Base-by-base conservation (phyloP, 2,888 invertebrate species). In the Stenchaetothrips biformis region DNA sequence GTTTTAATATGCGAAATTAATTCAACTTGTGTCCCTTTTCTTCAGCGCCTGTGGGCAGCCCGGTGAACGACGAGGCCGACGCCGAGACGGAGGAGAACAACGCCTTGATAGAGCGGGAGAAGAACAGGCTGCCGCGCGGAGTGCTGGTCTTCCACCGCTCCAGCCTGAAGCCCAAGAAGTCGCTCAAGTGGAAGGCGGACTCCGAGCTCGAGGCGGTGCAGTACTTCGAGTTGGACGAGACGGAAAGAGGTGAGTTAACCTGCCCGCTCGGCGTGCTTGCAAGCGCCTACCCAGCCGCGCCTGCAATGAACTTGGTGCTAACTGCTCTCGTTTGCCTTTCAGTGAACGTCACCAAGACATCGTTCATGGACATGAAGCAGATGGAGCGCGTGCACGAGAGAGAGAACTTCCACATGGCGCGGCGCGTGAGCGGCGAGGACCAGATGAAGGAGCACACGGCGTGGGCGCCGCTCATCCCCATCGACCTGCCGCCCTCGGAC, bases 191-290 rank as follows among this genome's bases (percentile, higher is more conserved):
- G 93, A 93, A 93, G 85, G 90, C 92, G 6, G 96, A 96, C 81
- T 87, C 90, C 8, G 91, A 93, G 83, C 88, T 99, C 53, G 94
- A 94, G 84, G 92, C 94, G 85, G 89, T 96, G 81, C 92, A 94
- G 84, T 97, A 92, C 87, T 98, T 99, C 87, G 98, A 98, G 87
- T 88, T 98, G 83, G 98, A 98, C 87, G 98, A 97, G 88, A 97
- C 94, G 21, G 98, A 99, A 88, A 91, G 98, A 85, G 86, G 86
- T 86, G 83, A 83, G 59, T 9, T 16, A 59, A 13, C 59, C 13
- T 16, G 59, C 13, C 13, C 18, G 18, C 6, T 16, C 11, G 53
- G 18, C 13, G 53, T 2, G 53, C 18, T 11, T 2, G 53, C 53
- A 18, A 53, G 11, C 18, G 53, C 53, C 53, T 53, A 53, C 49